These are phyloP conservation scores for Yasuhikotakia modesta DNA, from an alignment of 2,797 vertebrate genomes.

Conservation along the genomic window DNA sequence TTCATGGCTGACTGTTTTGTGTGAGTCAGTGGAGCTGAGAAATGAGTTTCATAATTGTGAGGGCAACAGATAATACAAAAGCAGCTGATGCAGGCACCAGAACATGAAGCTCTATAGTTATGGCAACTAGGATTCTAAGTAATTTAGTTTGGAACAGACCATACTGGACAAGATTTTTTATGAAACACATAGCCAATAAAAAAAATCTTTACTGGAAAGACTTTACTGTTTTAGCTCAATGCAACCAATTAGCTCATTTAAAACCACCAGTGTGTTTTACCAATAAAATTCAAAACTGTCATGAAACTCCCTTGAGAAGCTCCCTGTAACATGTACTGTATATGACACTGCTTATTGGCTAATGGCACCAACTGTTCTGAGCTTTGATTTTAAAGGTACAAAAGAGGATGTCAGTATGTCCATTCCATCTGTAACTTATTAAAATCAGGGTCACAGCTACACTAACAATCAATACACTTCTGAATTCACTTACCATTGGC, in stretches of 20 bases:
- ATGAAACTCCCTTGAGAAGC: too few relatives aligned
- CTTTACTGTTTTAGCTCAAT: background rate
- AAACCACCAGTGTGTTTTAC: too few relatives aligned
- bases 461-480: background rate
- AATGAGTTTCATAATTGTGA: constrained; percentile 56
- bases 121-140: constrained; percentile 46
- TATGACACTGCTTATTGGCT: too few relatives aligned
- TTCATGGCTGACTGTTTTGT: background rate
- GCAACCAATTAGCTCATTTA: too few relatives aligned
- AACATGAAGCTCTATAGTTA: constrained; percentile 57
- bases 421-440: too few relatives aligned
- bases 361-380: too few relatives aligned
- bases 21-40: constrained; percentile 33
- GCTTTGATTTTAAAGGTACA: too few relatives aligned
- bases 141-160: constrained; percentile 55
- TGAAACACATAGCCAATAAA: constrained; percentile 47
- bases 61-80: constrained; percentile 47
- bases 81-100: constrained; percentile 39
- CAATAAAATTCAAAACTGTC: too few relatives aligned
- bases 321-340: too few relatives aligned
- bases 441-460: background rate
- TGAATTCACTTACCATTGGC: background rate
- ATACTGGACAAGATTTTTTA: constrained; percentile 40
- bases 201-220: background rate
- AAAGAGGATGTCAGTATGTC: too few relatives aligned